These are phyloP conservation scores for Ia io DNA, from an alignment of 2,113 vertebrate genomes.

Conservation along the genomic window DNA sequence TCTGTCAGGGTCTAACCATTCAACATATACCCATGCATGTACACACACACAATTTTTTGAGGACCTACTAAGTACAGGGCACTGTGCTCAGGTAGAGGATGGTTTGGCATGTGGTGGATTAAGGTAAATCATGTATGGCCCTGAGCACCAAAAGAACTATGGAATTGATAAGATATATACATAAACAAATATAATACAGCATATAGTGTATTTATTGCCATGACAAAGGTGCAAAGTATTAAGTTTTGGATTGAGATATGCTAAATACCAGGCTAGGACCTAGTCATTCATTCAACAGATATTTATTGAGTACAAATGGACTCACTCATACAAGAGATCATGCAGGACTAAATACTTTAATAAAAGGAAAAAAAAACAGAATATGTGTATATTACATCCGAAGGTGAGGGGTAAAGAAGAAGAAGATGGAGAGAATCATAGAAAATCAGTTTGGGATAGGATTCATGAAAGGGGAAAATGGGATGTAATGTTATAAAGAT, in stretches of 20 bases:
- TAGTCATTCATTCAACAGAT: not conserved
- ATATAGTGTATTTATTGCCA: not conserved
- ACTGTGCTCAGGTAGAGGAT: not conserved
- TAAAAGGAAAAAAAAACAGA: not conserved
- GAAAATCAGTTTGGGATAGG: not conserved
- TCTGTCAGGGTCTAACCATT: not conserved
- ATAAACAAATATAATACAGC: conserved; percentile 24
- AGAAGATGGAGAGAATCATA: not conserved
- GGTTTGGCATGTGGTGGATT: not conserved
- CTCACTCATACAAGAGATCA: not conserved
- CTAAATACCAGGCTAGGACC: not conserved
- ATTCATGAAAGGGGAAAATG: not conserved
- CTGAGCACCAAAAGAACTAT: not conserved
- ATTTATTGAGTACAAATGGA: conserved; percentile 21
- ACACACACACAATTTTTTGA: not conserved
- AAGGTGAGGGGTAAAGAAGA: not conserved
- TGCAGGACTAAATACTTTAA: not conserved
- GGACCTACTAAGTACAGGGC: not conserved
- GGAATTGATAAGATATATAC: not conserved
- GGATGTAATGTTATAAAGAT: not conserved
- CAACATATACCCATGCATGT: not conserved
- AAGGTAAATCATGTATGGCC: not conserved
- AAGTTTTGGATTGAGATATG: not conserved
- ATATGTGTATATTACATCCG: not conserved
- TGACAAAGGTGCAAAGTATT: not conserved